These are phyloP conservation scores for Cephus sareptanus DNA, from an alignment of 2,888 invertebrate genomes.

Conservation along the genomic window DNA sequence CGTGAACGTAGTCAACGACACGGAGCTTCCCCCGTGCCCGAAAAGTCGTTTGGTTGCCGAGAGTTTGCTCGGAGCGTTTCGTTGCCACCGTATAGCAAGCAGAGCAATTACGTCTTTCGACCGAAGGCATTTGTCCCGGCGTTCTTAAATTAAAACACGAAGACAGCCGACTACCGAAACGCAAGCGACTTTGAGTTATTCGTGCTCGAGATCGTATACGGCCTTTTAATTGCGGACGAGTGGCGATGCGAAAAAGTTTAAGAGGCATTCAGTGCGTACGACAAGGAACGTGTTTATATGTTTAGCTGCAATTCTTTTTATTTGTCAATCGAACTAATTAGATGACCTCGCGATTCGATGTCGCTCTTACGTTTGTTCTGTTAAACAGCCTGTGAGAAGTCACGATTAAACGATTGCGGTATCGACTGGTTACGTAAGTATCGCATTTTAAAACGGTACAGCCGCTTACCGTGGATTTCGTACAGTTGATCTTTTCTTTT, in stretches of 20 bases:
- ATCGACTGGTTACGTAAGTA: neutral
- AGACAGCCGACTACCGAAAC: constrained; percentile 34
- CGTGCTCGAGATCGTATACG: neutral
- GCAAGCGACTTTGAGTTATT: constrained; percentile 5
- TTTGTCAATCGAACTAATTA: too few relatives aligned
- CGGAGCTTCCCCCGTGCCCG: too few relatives aligned
- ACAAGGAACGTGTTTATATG: too few relatives aligned
- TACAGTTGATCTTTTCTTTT: too few relatives aligned
- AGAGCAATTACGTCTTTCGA: constrained; percentile 44
- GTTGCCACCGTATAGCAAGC: constrained; percentile 6
- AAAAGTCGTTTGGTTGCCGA: too few relatives aligned
- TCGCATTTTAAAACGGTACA: neutral
- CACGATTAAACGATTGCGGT: neutral
- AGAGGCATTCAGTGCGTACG: too few relatives aligned
- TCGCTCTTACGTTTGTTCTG: too few relatives aligned
- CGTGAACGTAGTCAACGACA: too few relatives aligned
- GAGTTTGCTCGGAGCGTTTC: too few relatives aligned
- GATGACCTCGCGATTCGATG: too few relatives aligned
- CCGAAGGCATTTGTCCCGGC: constrained; percentile 38
- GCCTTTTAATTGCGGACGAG: neutral
- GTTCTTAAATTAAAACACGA: constrained; percentile 42
- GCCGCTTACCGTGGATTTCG: neutral
- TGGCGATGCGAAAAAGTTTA: neutral
- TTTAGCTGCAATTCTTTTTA: too few relatives aligned
- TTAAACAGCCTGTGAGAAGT: too few relatives aligned